These are phyloP conservation scores for Austrolebias charrua DNA, from an alignment of 2,797 vertebrate species.

Conservation along the genomic window DNA sequence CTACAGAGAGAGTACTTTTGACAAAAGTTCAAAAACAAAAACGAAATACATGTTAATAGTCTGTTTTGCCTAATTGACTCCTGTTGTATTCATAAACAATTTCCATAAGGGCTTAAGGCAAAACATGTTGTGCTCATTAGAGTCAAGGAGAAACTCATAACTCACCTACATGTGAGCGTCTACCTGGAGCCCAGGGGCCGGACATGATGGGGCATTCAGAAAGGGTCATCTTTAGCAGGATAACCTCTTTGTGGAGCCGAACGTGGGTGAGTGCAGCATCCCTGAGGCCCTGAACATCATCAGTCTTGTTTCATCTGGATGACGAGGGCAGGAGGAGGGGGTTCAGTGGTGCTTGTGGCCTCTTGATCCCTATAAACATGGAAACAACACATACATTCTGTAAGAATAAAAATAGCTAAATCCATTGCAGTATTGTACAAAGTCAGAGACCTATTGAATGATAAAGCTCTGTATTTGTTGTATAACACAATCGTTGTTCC, in stretches of 20 bases:
- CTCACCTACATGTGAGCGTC: background rate
- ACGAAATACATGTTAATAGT: slow-evolving; percentile 2
- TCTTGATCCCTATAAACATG: slow-evolving; percentile 16
- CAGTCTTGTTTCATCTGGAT: slow-evolving; percentile 7
- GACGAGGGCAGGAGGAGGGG: background rate
- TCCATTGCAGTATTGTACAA: too few relatives aligned
- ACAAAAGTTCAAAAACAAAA: background rate
- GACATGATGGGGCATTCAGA: background rate
- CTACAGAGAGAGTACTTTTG: background rate
- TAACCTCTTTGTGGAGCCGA: background rate
- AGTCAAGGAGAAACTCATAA: background rate
- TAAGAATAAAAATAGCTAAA: too few relatives aligned
- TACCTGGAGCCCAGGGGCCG: background rate
- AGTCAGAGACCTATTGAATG: too few relatives aligned
- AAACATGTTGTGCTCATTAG: slow-evolving; percentile 2
- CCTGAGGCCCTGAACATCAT: background rate
- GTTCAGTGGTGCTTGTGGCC: slow-evolving; percentile 1
- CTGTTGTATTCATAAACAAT: slow-evolving; percentile 14
- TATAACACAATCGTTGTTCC: too few relatives aligned
- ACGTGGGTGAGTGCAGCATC: slow-evolving; percentile 10
- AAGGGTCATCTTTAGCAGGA: slow-evolving; percentile 3
- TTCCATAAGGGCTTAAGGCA: slow-evolving; percentile 9
- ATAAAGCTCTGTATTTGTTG: too few relatives aligned
- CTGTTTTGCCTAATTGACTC: background rate
- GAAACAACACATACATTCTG: too few relatives aligned